Conservation (phyloP, 2,888 invertebrate genomes). For the Dioctria linearis region DNA sequence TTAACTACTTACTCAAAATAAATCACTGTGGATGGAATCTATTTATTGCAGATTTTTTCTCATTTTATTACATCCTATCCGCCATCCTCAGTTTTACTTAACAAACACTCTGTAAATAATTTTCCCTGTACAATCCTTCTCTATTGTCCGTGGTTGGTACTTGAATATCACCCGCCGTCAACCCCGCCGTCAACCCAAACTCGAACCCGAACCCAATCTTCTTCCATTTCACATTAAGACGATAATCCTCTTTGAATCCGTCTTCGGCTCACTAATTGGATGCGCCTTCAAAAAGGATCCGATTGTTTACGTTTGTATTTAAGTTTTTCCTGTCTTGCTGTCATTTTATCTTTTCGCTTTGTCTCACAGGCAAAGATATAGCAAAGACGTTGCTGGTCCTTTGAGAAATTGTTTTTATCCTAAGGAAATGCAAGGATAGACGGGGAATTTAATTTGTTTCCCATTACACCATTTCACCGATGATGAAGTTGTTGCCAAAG, state of each 20-base stretch:
- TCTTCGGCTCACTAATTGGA: slow-evolving; percentile 51
- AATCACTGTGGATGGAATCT: too few relatives aligned
- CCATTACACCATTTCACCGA: slow-evolving; percentile 29
- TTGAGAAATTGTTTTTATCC: slow-evolving; percentile 50
- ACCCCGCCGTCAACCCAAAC: too few relatives aligned
- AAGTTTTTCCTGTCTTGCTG: slow-evolving; percentile 43
- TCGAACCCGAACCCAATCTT: not conserved
- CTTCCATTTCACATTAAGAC: slow-evolving; percentile 44
- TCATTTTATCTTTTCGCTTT: slow-evolving; percentile 46
- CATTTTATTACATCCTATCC: too few relatives aligned
- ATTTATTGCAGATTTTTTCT: too few relatives aligned
- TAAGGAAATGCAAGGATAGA: slow-evolving; percentile 47
- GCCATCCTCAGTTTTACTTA: not conserved
- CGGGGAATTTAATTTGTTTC: slow-evolving; percentile 51
- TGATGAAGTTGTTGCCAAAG: not conserved
- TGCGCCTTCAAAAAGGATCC: slow-evolving; percentile 48
- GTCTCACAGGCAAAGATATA: slow-evolving; percentile 19
- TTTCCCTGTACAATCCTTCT: slow-evolving; percentile 34
- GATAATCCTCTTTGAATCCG: slow-evolving; percentile 51
- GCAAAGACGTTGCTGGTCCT: slow-evolving; percentile 41
- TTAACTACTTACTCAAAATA: too few relatives aligned
- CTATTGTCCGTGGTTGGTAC: slow-evolving; percentile 45
- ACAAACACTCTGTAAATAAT: slow-evolving; percentile 27
- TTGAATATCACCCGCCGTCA: slow-evolving; percentile 15
- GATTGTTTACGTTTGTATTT: slow-evolving; percentile 51